phyloP scores from a whole-genome alignment of 2,888 invertebrate species.

The Tricholauxania praeusta region DNA sequence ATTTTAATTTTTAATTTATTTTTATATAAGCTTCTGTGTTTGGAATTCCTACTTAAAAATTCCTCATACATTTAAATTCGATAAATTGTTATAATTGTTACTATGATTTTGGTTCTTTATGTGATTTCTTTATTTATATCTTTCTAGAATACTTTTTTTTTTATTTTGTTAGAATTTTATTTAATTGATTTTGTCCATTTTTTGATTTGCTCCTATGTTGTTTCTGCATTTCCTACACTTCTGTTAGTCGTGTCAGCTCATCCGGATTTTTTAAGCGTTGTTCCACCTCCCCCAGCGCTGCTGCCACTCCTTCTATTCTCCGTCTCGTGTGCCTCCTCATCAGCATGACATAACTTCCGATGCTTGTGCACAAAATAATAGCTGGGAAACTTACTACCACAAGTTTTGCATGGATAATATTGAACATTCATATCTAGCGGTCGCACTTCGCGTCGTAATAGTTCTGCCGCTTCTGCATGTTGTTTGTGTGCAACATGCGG shows the following conservation, averaged over 20 bases:
- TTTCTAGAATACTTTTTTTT: background rate
- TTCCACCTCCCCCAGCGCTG: conserved; percentile 27
- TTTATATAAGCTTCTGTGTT: too few relatives aligned
- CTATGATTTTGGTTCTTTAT: too few relatives aligned
- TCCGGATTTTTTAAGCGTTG: conserved; percentile 16
- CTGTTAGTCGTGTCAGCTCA: conserved; percentile 19
- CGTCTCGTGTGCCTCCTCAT: conserved; percentile 58
- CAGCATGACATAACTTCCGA: conserved; percentile 84
- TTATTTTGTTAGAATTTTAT: background rate
- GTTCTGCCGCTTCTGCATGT: conserved; percentile 46
- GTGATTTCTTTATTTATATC: too few relatives aligned
- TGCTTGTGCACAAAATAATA: conserved; percentile 96
- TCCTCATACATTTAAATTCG: too few relatives aligned
- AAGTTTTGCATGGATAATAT: conserved; percentile 93
- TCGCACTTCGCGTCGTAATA: conserved; percentile 72
- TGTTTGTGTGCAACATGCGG: background rate
- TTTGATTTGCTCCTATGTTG: too few relatives aligned
- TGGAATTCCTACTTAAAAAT: too few relatives aligned
- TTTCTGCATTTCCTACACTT: too few relatives aligned
- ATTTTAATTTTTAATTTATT: too few relatives aligned
- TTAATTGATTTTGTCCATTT: background rate
- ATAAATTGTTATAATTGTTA: too few relatives aligned
- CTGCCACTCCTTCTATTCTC: conserved; percentile 19
- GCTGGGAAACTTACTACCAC: conserved; percentile 92
- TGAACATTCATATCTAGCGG: conserved; percentile 84